phyloP scores from a whole-genome alignment of 2,797 vertebrate genomes.

The Buceros bicornis region DNA sequence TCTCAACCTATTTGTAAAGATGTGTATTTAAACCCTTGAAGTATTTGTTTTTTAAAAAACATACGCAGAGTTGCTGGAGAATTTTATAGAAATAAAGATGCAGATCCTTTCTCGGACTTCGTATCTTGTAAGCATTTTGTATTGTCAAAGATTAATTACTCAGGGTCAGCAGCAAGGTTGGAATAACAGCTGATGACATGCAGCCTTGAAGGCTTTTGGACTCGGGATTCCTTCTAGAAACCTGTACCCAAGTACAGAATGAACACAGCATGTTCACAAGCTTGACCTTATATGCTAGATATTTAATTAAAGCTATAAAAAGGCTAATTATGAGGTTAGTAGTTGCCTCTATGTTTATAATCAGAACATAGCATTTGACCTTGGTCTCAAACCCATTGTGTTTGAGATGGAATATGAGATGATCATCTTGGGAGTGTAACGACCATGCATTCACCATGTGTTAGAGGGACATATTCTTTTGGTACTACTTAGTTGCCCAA shows the following conservation, averaged over 20 bases:
- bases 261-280: not conserved
- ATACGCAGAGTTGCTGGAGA: not conserved
- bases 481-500: not conserved
- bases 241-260: not conserved
- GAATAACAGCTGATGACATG: not conserved
- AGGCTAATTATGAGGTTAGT: not conserved
- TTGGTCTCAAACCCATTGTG: not conserved
- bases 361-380: not conserved
- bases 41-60: not conserved
- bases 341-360: not conserved
- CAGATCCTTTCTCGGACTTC: not conserved
- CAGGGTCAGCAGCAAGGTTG: not conserved
- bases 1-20: not conserved
- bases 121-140: not conserved
- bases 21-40: not conserved
- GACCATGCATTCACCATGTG: not conserved
- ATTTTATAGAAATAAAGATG: not conserved
- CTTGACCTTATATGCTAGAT: not conserved
- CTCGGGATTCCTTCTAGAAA: not conserved
- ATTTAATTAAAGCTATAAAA: not conserved
- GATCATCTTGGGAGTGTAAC: not conserved
- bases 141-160: not conserved
- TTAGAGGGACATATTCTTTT: not conserved
- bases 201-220: not conserved
- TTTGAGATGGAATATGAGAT: not conserved